These are phyloP conservation scores for Charaxes varanes DNA, from an alignment of 1,140 invertebrate genomes.

Conservation along the genomic window DNA sequence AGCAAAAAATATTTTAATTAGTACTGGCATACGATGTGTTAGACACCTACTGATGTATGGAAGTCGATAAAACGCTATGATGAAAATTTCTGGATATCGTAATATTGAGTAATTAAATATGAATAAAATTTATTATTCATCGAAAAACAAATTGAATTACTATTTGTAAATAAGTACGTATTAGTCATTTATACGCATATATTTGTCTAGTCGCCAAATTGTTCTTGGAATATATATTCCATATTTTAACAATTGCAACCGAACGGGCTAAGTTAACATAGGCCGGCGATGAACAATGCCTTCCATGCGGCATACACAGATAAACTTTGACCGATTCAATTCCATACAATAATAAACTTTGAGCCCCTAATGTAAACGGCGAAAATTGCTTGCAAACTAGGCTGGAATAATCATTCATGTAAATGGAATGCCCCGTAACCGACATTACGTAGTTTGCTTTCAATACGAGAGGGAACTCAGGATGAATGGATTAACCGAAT, in stretches of 20 bases:
- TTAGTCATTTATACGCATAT: too few species aligned
- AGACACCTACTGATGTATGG: too few species aligned
- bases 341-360: slow-evolving; percentile 27
- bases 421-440: slow-evolving; percentile 52
- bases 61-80: too few species aligned
- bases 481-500: slow-evolving; percentile 50
- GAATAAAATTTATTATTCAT: too few species aligned
- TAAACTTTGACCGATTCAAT: slow-evolving; percentile 16
- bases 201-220: too few species aligned
- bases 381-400: slow-evolving; percentile 27
- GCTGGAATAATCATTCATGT: slow-evolving; percentile 57
- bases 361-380: slow-evolving; percentile 19
- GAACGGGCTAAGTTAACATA: slow-evolving; percentile 31
- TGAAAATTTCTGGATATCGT: too few species aligned
- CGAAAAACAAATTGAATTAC: too few species aligned
- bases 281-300: slow-evolving; percentile 26
- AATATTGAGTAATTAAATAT: too few species aligned
- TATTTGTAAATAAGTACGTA: too few species aligned
- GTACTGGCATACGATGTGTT: too few species aligned
- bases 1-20: too few species aligned
- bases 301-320: slow-evolving; percentile 13
- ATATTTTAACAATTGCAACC: slow-evolving; percentile 15
- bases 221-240: too few species aligned
- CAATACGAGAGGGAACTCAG: slow-evolving; percentile 40
- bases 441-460: slow-evolving; percentile 51